Conservation (phyloP, 2,113 vertebrate species). For the Pyxicephalus adspersus region DNA sequence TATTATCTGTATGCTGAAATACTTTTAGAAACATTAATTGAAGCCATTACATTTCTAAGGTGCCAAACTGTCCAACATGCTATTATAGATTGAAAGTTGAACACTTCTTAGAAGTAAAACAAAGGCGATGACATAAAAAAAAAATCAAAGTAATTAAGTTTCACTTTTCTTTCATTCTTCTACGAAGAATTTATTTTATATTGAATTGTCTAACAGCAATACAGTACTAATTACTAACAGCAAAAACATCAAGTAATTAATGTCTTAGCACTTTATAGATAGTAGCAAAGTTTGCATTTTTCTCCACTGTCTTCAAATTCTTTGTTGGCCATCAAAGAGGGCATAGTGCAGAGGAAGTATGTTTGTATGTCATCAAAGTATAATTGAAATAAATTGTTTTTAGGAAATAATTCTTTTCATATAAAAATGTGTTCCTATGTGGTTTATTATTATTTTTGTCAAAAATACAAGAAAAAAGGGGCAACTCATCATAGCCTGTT, state of each 20-base stretch:
- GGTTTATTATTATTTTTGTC: background rate
- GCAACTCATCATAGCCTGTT: no score
- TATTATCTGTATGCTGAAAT: background rate
- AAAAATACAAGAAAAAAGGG: no score
- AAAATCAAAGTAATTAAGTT: slow-evolving; percentile 35
- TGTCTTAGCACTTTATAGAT: slow-evolving; percentile 7
- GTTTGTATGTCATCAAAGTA: background rate
- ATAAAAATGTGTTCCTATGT: no score
- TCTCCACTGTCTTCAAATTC: slow-evolving; percentile 1
- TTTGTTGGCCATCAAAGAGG: background rate
- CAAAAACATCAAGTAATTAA: slow-evolving; percentile 4
- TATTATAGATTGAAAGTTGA: slow-evolving; percentile 15
- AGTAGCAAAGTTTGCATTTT: background rate
- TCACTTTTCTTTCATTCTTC: slow-evolving; percentile 16
- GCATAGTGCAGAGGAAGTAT: background rate
- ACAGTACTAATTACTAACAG: slow-evolving; percentile 17
- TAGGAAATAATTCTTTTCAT: no score
- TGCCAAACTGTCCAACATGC: background rate
- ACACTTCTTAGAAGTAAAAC: slow-evolving; percentile 18
- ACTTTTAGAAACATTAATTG: slow-evolving; percentile 12
- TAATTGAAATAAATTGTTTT: background rate
- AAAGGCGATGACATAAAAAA: slow-evolving; percentile 20
- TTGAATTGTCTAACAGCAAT: slow-evolving; percentile 21
- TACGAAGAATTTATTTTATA: slow-evolving; percentile 16
- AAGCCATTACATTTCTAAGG: background rate